A percentile compares a stretch with the other conserved stretches of the same genome.
phyloP scores from a whole-genome alignment of 2,797 vertebrate genomes.

The Falco biarmicus region DNA sequence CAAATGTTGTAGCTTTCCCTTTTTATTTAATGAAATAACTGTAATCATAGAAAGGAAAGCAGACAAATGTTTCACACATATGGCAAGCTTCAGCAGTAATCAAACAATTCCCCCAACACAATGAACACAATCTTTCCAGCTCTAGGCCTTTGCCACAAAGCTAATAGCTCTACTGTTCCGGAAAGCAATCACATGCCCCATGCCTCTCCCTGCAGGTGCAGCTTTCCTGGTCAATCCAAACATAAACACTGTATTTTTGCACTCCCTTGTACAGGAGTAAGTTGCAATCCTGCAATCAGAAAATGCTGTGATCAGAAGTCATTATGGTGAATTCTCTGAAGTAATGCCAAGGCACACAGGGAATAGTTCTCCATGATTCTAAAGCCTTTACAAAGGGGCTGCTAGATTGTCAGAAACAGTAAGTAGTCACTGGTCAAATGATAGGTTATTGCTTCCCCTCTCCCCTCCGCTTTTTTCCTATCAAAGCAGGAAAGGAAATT shows the following conservation, averaged over 20 bases:
- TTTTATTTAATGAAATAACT: conserved; percentile 29
- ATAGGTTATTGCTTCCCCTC: neutral
- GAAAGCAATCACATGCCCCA: conserved; percentile 14
- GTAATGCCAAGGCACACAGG: neutral
- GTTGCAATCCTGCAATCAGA: neutral
- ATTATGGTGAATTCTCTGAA: neutral
- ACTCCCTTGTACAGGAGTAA: neutral
- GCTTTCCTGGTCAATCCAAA: neutral
- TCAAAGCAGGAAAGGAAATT: conserved; percentile 12
- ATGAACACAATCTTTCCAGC: conserved; percentile 36
- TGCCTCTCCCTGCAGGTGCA: conserved; percentile 25
- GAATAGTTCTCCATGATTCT: neutral
- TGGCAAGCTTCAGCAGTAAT: conserved; percentile 28
- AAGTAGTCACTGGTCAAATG: neutral
- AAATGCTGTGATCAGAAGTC: neutral
- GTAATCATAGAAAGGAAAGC: conserved; percentile 15
- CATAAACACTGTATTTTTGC: neutral
- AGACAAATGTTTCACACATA: conserved; percentile 29
- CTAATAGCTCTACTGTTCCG: conserved; percentile 19
- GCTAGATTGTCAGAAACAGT: neutral
- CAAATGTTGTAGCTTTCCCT: neutral
- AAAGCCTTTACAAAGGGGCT: neutral
- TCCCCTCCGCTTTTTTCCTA: neutral
- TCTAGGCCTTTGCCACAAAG: conserved; percentile 48
- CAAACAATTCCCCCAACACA: conserved; percentile 20